These are phyloP conservation scores for Cydia fagiglandana DNA, from an alignment of 1,140 invertebrate species.

Conservation along the genomic window DNA sequence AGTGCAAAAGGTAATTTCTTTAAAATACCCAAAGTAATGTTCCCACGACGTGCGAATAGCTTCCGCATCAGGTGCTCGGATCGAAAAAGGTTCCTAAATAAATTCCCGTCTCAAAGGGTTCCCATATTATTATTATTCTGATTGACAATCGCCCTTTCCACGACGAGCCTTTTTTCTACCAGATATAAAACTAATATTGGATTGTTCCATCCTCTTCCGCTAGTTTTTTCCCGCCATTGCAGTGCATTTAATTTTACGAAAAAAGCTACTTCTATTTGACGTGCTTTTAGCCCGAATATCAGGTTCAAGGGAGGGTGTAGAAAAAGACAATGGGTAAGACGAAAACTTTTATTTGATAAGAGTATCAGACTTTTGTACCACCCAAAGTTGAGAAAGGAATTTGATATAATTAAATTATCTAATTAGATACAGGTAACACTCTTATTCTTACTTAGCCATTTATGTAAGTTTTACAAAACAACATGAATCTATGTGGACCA, in stretches of 20 bases:
- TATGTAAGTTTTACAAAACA: constrained; percentile 47
- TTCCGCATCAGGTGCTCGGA: constrained; percentile 73
- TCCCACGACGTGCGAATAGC: constrained; percentile 71
- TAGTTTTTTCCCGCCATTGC: constrained; percentile 64
- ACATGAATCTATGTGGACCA: constrained; percentile 17
- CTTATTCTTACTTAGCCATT: constrained; percentile 64
- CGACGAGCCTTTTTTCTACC: constrained; percentile 71
- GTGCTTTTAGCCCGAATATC: constrained; percentile 56
- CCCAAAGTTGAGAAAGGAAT: constrained; percentile 63
- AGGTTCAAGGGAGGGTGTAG: constrained; percentile 39
- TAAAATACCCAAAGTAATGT: constrained; percentile 40
- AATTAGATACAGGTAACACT: constrained; percentile 67
- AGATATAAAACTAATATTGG: constrained; percentile 79
- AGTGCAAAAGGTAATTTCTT: constrained; percentile 28
- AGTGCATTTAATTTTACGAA: constrained; percentile 55
- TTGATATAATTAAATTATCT: constrained; percentile 65
- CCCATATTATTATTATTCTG: constrained; percentile 73
- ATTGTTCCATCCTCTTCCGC: constrained; percentile 75
- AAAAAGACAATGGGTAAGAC: constrained; percentile 38
- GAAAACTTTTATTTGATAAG: constrained; percentile 50
- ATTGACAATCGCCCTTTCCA: constrained; percentile 73
- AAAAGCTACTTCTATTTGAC: constrained; percentile 66
- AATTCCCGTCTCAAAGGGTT: constrained; percentile 63
- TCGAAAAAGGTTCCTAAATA: constrained; percentile 32
- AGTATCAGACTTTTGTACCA: constrained; percentile 57